A percentile compares a stretch with the other conserved stretches of the same genome.
Conservation (phyloP, 64 coral and sea anemone species). For the Montipora foliosa region DNA sequence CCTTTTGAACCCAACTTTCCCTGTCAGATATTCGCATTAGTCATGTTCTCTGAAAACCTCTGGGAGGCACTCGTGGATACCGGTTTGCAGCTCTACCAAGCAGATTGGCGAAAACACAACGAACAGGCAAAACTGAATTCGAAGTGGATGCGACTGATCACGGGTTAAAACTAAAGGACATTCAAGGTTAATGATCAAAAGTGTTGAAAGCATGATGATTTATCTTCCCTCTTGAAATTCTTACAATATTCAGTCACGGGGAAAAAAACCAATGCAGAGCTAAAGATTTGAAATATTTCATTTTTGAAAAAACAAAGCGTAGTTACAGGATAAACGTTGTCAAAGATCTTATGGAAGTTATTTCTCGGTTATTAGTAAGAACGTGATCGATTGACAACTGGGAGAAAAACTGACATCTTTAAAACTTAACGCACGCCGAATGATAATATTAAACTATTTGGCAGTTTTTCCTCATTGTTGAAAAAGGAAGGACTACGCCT, state of each 20-base stretch:
- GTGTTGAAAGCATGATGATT: background rate
- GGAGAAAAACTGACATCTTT: background rate
- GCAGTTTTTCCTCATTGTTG: slow-evolving; percentile 9
- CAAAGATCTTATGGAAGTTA: no score
- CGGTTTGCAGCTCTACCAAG: no score
- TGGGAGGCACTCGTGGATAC: no score
- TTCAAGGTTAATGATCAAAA: background rate
- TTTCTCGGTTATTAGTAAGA: background rate
- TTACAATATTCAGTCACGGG: no score
- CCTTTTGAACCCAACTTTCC: no score
- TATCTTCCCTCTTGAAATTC: no score
- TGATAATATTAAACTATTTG: background rate
- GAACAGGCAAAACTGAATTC: background rate
- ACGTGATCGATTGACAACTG: background rate
- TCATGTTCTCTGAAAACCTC: no score
- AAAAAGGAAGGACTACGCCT: background rate
- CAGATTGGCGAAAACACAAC: background rate
- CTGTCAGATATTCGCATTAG: no score
- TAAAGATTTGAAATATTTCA: background rate
- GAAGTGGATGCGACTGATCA: background rate
- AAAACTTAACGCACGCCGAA: background rate
- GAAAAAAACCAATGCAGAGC: background rate
- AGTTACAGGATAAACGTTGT: no score
- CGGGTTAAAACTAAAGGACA: background rate
- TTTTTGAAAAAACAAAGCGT: background rate